Evolutionary conservation across 37 sponge, comb jelly and placozoan genomes (phyloP).

Genomic region (Chondrosia reniformis): DNA sequence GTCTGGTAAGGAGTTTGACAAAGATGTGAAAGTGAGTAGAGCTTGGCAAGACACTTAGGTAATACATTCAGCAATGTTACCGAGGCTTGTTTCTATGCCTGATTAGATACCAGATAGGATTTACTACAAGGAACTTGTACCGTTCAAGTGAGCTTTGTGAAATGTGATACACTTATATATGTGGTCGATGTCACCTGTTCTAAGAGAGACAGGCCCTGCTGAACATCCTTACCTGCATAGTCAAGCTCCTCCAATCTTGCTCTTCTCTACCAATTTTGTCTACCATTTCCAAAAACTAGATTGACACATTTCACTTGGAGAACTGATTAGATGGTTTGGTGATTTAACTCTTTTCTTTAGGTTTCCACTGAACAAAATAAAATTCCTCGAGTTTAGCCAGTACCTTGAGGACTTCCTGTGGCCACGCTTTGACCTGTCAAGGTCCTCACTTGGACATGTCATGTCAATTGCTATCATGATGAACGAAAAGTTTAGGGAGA

Average conservation of each 20-base stretch:
- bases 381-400: slow-evolving; percentile 90
- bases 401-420: slow-evolving; percentile 97
- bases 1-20: too few relatives aligned
- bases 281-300: background rate
- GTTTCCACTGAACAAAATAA: slow-evolving; percentile 60
- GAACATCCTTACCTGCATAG: too few relatives aligned
- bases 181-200: too few relatives aligned
- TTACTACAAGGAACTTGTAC: slow-evolving; percentile 24
- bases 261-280: background rate
- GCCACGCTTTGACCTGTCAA: slow-evolving; percentile 78
- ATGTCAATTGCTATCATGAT: slow-evolving; percentile 93
- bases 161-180: too few relatives aligned
- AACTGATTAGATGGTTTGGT: too few relatives aligned
- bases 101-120: slow-evolving; percentile 20
- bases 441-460: slow-evolving; percentile 53
- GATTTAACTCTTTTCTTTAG: slow-evolving; percentile 11
- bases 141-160: slow-evolving; percentile 23
- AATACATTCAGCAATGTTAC: background rate
- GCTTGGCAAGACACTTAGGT: background rate
- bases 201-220: too few relatives aligned
- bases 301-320: background rate
- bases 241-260: background rate
- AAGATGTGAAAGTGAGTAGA: background rate
- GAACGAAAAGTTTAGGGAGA: slow-evolving; percentile 96
- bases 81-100: background rate